These are phyloP conservation scores for Thermophis baileyi DNA, from an alignment of 2,113 vertebrate species.

Conservation along the genomic window DNA sequence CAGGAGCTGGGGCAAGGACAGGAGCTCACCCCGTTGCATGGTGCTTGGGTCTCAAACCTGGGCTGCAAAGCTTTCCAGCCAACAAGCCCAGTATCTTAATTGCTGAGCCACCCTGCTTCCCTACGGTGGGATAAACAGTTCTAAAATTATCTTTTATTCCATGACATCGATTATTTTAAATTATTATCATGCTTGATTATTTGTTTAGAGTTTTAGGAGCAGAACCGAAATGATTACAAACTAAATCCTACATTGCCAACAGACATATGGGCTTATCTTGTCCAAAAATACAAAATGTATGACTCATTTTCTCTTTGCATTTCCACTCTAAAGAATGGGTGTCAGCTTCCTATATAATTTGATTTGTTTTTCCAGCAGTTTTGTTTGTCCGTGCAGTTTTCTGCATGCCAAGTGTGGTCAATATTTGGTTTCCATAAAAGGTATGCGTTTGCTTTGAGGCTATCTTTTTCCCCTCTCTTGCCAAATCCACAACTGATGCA, in stretches of 20 bases:
- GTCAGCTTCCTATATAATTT: conserved; percentile 79
- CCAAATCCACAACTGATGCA: conserved; percentile 91
- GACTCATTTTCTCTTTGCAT: conserved; percentile 79
- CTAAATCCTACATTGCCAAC: conserved; percentile 62
- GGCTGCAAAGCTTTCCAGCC: background rate
- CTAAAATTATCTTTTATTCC: conserved; percentile 54
- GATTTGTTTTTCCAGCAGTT: conserved; percentile 88
- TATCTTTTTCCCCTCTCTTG: conserved; percentile 60
- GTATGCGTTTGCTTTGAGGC: conserved; percentile 84
- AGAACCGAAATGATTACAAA: conserved; percentile 72
- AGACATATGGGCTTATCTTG: conserved; percentile 67
- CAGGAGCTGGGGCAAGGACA: background rate
- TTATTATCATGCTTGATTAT: conserved; percentile 62
- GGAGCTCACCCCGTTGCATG: background rate
- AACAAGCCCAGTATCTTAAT: background rate
- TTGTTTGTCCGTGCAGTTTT: conserved; percentile 81
- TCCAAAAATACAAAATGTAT: conserved; percentile 73
- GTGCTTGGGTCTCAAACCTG: background rate
- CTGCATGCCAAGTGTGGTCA: conserved; percentile 75
- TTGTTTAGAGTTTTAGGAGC: conserved; percentile 64
- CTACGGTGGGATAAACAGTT: conserved; percentile 7
- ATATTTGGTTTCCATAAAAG: conserved; percentile 90
- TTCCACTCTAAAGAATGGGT: conserved; percentile 73
- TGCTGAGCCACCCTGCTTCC: background rate
- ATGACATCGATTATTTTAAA: conserved; percentile 63